Conservation (phyloP, 2,113 vertebrate genomes). For the Ranitomeya imitator region DNA sequence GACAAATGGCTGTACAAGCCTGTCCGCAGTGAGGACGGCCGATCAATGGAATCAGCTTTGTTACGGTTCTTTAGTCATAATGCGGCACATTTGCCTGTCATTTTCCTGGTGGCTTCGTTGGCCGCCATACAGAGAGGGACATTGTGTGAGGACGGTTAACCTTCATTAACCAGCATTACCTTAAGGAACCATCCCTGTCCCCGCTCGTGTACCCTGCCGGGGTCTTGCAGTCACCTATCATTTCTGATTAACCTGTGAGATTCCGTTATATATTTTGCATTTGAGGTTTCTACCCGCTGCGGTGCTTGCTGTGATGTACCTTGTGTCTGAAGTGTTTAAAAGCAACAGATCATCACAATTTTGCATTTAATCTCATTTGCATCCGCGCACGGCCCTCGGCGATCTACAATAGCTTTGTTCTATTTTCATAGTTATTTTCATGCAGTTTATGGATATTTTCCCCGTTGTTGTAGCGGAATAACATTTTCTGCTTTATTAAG, state of each 20-base stretch:
- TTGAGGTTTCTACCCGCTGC: background rate
- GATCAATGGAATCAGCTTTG: background rate
- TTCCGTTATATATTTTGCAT: background rate
- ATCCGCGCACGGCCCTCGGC: background rate
- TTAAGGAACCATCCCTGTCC: background rate
- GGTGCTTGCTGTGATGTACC: background rate
- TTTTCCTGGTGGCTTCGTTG: conserved; percentile 43
- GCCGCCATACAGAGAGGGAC: background rate
- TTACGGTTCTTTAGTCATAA: conserved; percentile 43
- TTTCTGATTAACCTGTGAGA: conserved; percentile 14
- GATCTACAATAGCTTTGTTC: conserved; percentile 14
- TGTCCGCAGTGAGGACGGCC: background rate
- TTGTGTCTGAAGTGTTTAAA: conserved; percentile 14
- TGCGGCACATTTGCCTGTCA: conserved; percentile 25
- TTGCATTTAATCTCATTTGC: conserved; percentile 33
- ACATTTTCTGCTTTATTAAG: background rate
- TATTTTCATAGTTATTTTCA: conserved; percentile 14
- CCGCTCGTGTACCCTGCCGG: background rate
- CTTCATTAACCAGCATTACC: conserved; percentile 29
- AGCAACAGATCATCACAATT: conserved; percentile 16
- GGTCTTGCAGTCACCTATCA: background rate
- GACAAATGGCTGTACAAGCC: conserved; percentile 6
- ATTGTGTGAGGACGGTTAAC: conserved; percentile 18
- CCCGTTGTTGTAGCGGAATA: background rate
- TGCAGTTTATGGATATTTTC: conserved; percentile 12